Percentiles rank a stretch among this genome's conserved stretches.
phyloP scores from a whole-genome alignment of 2,113 vertebrate genomes.

The Lampris megalopsis region DNA sequence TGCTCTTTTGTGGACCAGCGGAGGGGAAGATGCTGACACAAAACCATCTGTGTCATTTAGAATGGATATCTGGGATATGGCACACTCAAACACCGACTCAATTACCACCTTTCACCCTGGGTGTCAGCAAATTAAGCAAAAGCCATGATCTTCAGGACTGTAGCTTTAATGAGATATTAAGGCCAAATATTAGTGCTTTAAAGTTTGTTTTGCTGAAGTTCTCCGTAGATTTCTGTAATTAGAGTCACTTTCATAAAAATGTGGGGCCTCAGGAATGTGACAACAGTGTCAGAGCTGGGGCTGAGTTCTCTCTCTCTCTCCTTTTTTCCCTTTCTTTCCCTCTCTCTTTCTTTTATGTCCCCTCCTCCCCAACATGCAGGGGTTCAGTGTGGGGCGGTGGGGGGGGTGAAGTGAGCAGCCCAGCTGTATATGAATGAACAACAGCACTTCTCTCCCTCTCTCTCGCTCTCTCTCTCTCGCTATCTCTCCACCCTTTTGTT shows the following conservation, averaged over 20 bases:
- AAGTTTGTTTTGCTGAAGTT: constrained; percentile 34
- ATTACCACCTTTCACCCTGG: too few species aligned
- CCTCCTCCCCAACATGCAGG: constrained; percentile 34
- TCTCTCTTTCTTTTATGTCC: constrained; percentile 28
- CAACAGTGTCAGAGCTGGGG: constrained; percentile 53
- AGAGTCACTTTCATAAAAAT: constrained; percentile 65
- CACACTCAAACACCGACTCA: too few species aligned
- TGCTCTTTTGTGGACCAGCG: too few species aligned
- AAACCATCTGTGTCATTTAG: too few species aligned
- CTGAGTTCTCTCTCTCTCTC: constrained; percentile 16
- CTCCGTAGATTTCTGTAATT: constrained; percentile 66
- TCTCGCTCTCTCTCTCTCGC: constrained; percentile 22
- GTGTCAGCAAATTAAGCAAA: too few species aligned
- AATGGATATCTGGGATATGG: too few species aligned
- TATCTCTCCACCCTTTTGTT: constrained; percentile 63
- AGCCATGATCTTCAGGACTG: too few species aligned
- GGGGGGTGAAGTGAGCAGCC: constrained; percentile 68
- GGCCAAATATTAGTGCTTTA: constrained; percentile 5
- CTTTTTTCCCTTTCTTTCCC: constrained; percentile 4
- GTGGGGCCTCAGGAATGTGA: constrained; percentile 64
- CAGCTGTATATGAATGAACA: constrained; percentile 63
- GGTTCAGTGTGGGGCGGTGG: constrained; percentile 6
- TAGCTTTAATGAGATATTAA: neutral
- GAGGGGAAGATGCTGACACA: too few species aligned
- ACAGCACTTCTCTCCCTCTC: constrained; percentile 43